Evolutionary conservation across 2,113 vertebrate genomes (phyloP), one percentile per base, ranked within the genome.

Genomic region (Sinocyclocheilus maitianheensis): DNA sequence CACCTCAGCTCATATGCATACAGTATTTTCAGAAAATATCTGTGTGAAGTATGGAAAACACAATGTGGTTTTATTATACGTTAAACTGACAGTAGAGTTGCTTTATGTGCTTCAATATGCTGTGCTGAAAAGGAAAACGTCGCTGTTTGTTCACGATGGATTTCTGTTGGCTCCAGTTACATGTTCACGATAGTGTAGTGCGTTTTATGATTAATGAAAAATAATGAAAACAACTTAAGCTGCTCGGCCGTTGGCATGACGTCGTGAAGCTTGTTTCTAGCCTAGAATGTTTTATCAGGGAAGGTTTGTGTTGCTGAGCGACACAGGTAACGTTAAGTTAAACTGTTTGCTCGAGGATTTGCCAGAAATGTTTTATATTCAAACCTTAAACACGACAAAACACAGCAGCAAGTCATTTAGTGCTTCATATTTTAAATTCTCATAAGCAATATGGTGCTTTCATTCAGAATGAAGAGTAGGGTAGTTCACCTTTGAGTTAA

Each of bases 401-500:
- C 2, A 30, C 46, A 48, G 12, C 16, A 37, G 4, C 24, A 37
- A 20, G 76, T 78, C 26, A 18, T 30, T 12, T 62, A 11, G 43
- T 48, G 10, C 46, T 48, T 48, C 46, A 48, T 48, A 48, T 48
- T 12, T 12, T 18, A 0, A 12, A 63, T 22, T 40, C 7, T n/a
- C 79, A 83, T 11, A 22, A 72, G 16, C 4, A 55, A 55, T 72
- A 55, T 20, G 6, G 37, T 48, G 24, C 51, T 67, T 81, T 51
- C 10, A 30, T 48, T 48, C 46, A 12, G n/a, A 14, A 7, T 22
- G 26, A 69, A 48, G 14, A 2, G 40, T 34, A 34, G 20, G 20
- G 65, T 58, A 4, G 30, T 72, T 83, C 48, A 74, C 81, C 18
- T 83, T 83, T 83, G 67, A 72, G 24, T 26, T 74, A 30, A 83